Conservation (phyloP, 2,113 vertebrate genomes). For the Heterotis niloticus region DNA sequence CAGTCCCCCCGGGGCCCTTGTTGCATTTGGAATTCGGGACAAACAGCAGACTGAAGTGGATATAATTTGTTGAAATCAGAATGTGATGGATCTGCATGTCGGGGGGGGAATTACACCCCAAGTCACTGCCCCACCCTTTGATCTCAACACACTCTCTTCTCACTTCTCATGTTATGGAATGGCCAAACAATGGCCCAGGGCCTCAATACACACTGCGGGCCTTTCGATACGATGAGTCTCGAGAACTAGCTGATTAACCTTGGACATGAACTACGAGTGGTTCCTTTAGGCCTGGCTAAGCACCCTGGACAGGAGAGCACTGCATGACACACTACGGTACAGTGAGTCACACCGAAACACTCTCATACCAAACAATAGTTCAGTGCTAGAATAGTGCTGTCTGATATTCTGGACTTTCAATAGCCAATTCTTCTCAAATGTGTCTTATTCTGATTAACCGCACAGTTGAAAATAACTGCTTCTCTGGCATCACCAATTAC, state of each 20-base stretch:
- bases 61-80: slow-evolving; percentile 1
- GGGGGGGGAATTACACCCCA: not conserved
- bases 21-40: not conserved
- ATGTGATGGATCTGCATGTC: not conserved
- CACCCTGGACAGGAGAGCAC: not conserved
- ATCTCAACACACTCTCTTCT: not conserved
- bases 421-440: not conserved
- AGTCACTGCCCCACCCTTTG: not conserved
- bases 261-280: not conserved
- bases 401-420: slow-evolving; percentile 7
- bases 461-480: slow-evolving; percentile 20
- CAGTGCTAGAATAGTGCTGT: not conserved
- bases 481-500: slow-evolving; percentile 11
- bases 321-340: not conserved
- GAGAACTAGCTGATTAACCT: not conserved
- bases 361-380: not conserved
- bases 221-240: not conserved
- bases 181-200: not conserved
- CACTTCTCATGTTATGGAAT: not conserved
- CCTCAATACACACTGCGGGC: not conserved
- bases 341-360: not conserved
- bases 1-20: not conserved
- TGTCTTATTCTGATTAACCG: slow-evolving; percentile 6
- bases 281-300: not conserved
- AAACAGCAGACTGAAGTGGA: not conserved